Conservation (phyloP, 1,140 invertebrate genomes). For the Pseudomyrmex cubaensis region DNA sequence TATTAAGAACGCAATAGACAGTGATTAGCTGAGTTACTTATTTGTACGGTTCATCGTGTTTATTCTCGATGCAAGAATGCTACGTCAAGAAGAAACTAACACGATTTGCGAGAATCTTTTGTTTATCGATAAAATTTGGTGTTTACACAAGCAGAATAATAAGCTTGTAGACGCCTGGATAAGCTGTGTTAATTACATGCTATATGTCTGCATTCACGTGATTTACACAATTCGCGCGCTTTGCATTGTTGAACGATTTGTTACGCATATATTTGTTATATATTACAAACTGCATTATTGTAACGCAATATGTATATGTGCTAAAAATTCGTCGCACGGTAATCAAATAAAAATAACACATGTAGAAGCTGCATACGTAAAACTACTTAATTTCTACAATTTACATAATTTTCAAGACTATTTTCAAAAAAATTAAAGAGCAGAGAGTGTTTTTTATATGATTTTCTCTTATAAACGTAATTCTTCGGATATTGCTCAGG, state of each 20-base stretch:
- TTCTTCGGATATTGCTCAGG: background rate
- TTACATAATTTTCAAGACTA: background rate
- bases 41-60: slow-evolving; percentile 33
- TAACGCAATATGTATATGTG: background rate
- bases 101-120: slow-evolving; percentile 43
- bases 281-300: slow-evolving; percentile 1
- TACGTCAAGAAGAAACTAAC: background rate
- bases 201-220: background rate
- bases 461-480: background rate
- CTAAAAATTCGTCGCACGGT: slow-evolving; percentile 9
- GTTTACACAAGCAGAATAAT: slow-evolving; percentile 43
- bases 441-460: no score
- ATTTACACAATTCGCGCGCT: background rate
- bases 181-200: slow-evolving; percentile 52
- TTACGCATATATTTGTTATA: background rate
- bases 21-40: slow-evolving; percentile 16
- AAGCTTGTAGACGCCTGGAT: slow-evolving; percentile 41
- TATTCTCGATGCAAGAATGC: slow-evolving; percentile 38
- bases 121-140: slow-evolving; percentile 60
- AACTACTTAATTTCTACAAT: background rate
- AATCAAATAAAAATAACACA: slow-evolving; percentile 1
- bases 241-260: slow-evolving; percentile 30
- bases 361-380: background rate
- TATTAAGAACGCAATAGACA: no score
- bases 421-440: background rate